A percentile compares a stretch with the other conserved stretches of the same genome.
Evolutionary conservation across 1,140 invertebrate species (phyloP).

Genomic region (Maconellicoccus hirsutus): DNA sequence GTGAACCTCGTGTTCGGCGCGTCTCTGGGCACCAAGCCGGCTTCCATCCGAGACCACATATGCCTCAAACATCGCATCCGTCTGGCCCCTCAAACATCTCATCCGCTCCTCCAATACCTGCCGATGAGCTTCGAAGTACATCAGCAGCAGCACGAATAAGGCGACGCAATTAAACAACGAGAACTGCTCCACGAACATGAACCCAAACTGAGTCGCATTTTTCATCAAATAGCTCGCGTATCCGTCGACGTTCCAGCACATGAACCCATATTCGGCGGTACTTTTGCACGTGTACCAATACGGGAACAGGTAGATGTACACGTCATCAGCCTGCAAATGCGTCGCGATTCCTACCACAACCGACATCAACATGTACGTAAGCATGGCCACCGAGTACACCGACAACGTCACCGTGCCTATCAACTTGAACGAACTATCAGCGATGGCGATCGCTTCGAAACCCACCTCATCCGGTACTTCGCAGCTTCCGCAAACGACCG

Average conservation of each 20-base stretch:
- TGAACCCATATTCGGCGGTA: neutral
- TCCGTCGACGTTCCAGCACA: neutral
- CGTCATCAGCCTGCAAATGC: neutral
- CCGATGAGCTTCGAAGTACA: neutral
- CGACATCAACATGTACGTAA: neutral
- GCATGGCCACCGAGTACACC: neutral
- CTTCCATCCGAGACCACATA: neutral
- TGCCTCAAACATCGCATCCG: neutral
- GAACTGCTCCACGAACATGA: neutral
- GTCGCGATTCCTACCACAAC: neutral
- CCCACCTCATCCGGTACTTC: neutral
- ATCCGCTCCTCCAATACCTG: neutral
- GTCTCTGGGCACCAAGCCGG: no score
- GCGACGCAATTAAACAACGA: neutral
- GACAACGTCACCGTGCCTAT: neutral
- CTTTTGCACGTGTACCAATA: neutral
- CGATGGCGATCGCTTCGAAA: neutral
- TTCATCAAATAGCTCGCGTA: neutral
- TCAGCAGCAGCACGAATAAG: neutral
- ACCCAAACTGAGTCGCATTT: neutral
- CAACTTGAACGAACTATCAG: neutral
- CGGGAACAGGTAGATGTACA: neutral
- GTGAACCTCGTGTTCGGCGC: no score
- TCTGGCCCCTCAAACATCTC: neutral
- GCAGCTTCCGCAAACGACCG: neutral